A percentile compares a stretch with the other conserved stretches of the same genome.
Evolutionary conservation across 2,888 invertebrate genomes (phyloP).

Genomic region (Sminthurinus aureus): DNA sequence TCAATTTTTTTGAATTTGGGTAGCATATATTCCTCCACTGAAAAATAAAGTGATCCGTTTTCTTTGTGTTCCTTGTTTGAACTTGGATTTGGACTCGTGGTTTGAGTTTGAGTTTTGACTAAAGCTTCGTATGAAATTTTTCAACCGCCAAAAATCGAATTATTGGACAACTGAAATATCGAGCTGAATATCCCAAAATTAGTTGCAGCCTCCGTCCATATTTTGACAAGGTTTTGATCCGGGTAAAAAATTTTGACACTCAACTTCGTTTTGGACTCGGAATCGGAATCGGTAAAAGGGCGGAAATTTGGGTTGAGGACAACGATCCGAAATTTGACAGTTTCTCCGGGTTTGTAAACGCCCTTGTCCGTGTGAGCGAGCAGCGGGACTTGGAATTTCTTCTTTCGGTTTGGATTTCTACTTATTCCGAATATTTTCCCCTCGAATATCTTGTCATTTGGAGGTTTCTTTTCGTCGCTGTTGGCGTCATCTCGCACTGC

Average conservation of each 20-base stretch:
- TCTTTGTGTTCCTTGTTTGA: conserved; percentile 63
- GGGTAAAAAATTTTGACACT: conserved; percentile 40
- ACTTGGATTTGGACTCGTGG: no score
- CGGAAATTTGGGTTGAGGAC: conserved; percentile 77
- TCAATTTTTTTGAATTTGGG: conserved; percentile 95
- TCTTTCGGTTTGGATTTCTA: no score
- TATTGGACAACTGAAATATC: conserved; percentile 78
- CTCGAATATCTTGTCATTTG: no score
- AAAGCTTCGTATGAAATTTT: conserved; percentile 16
- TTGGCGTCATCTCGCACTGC: no score
- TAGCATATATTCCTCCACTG: conserved; percentile 88
- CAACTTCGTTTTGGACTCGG: no score
- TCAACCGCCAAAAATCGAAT: conserved; percentile 90
- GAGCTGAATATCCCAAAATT: conserved; percentile 76
- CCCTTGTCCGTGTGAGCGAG: no score
- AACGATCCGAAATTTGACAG: no score
- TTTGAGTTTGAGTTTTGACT: background rate
- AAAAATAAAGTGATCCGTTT: conserved; percentile 70
- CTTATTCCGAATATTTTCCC: no score
- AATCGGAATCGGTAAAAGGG: conserved; percentile 64
- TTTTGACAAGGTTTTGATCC: conserved; percentile 78
- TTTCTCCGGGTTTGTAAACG: no score
- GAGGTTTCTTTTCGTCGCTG: no score
- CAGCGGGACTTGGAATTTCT: no score
- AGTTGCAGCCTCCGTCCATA: conserved; percentile 74